Conservation (phyloP, 2,888 invertebrate genomes). For the Andrena fulva region DNA sequence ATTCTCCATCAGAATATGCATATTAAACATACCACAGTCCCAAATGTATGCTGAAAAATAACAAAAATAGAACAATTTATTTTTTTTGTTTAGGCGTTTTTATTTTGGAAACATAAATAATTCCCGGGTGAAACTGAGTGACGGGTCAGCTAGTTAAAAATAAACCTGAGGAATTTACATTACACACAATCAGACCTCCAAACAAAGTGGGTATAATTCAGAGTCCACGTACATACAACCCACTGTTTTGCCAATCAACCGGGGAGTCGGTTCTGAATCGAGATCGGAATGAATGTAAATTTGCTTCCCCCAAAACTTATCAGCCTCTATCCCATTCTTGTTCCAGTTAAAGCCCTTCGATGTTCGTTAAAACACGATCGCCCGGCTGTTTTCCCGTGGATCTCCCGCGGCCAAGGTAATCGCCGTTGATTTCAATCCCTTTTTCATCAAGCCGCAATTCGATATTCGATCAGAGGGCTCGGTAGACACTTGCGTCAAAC, state of each 20-base stretch:
- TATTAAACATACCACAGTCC: too few species aligned
- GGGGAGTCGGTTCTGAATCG: not conserved
- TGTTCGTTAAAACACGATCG: conserved; percentile 21
- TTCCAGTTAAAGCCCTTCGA: not conserved
- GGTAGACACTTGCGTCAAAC: conserved; percentile 15
- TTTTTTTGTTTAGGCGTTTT: too few species aligned
- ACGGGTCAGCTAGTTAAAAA: too few species aligned
- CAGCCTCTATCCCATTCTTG: not conserved
- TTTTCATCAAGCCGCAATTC: conserved; percentile 57
- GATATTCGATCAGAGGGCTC: conserved; percentile 50
- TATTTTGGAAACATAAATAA: too few species aligned
- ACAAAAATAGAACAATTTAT: too few species aligned
- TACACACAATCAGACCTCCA: not conserved
- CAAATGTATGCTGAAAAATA: too few species aligned
- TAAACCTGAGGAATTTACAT: too few species aligned
- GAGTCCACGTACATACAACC: not conserved
- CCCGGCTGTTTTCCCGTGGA: conserved; percentile 14
- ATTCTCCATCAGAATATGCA: too few species aligned
- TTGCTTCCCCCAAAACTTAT: not conserved
- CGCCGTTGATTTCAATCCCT: conserved; percentile 55
- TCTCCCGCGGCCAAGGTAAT: not conserved
- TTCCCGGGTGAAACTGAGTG: too few species aligned
- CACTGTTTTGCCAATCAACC: not conserved
- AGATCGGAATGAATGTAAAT: conserved; percentile 2
- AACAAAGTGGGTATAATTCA: not conserved